phyloP scores from a whole-genome alignment of 1,140 invertebrate genomes.

The Papilio machaon region DNA sequence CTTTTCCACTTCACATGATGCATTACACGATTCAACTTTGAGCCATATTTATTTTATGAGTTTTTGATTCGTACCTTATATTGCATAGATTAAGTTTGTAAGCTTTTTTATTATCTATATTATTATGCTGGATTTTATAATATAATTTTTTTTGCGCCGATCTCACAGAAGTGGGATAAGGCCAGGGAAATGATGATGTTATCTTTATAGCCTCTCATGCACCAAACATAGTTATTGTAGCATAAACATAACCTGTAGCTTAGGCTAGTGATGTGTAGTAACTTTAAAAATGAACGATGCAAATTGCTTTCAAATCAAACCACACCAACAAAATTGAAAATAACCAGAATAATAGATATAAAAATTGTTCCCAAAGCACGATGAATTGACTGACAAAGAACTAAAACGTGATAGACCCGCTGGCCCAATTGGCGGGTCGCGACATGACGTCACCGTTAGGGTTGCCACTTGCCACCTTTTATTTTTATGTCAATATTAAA shows the following conservation, averaged over 20 bases:
- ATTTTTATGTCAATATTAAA: background rate
- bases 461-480: background rate
- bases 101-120: too few relatives aligned
- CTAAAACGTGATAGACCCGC: conserved; percentile 55
- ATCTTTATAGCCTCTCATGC: background rate
- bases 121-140: too few relatives aligned
- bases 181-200: background rate
- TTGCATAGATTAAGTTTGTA: too few relatives aligned
- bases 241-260: too few relatives aligned
- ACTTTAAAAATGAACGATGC: background rate
- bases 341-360: conserved; percentile 32
- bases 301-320: too few relatives aligned
- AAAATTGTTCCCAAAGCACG: conserved; percentile 36
- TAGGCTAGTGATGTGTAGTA: too few relatives aligned
- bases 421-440: conserved; percentile 72
- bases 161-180: too few relatives aligned
- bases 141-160: too few relatives aligned
- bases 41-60: background rate
- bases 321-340: too few relatives aligned
- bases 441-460: conserved; percentile 64
- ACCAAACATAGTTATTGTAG: too few relatives aligned
- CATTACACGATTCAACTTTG: background rate
- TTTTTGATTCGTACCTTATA: too few relatives aligned
- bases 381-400: conserved; percentile 54
- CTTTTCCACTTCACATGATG: background rate